phyloP scores from a whole-genome alignment of 2,113 vertebrate species.

The Cettia cetti region DNA sequence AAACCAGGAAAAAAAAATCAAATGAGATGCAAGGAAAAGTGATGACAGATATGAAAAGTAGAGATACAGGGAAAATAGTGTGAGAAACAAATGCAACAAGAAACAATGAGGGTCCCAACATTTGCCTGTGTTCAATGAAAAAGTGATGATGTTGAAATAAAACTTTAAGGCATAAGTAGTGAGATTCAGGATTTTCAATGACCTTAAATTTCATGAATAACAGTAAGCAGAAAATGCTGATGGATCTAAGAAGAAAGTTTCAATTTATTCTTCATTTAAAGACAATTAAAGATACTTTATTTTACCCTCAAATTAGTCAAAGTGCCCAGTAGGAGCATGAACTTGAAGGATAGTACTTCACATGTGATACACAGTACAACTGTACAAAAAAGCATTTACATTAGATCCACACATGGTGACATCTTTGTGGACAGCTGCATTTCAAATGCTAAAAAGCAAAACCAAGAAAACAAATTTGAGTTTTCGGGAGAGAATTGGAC shows the following conservation, averaged over 20 bases:
- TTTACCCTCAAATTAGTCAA: not conserved
- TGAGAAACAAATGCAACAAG: not conserved
- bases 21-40: not conserved
- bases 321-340: not conserved
- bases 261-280: not conserved
- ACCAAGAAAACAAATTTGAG: not conserved
- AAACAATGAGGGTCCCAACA: not conserved
- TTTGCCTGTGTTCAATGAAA: not conserved
- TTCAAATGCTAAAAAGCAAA: not conserved
- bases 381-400: not conserved
- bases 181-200: not conserved
- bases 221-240: not conserved
- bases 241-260: not conserved
- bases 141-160: not conserved
- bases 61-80: not conserved
- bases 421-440: not conserved
- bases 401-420: not conserved
- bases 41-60: not conserved
- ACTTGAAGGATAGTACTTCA: not conserved
- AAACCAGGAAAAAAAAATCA: not conserved
- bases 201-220: not conserved
- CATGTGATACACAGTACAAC: not conserved
- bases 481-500: not conserved
- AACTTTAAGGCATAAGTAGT: not conserved
- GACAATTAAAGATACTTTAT: not conserved